Conservation (phyloP, 2,888 invertebrate species). For the Phytoseiulus persimilis region DNA sequence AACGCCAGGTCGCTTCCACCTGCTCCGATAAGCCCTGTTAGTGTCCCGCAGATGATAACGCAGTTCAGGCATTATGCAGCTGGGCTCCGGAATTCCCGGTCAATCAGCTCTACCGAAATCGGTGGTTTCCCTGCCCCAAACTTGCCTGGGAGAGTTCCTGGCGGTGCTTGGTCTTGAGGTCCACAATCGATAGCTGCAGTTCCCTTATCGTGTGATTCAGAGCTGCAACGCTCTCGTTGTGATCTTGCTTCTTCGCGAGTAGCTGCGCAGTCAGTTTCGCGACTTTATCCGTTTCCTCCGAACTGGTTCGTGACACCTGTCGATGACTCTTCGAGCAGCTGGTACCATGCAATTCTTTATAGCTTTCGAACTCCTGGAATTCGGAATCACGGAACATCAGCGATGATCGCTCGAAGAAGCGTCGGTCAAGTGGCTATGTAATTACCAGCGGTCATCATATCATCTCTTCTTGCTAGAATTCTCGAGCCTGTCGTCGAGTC, state of each 20-base stretch:
- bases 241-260: slow-evolving; percentile 20
- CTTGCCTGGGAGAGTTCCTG: slow-evolving; percentile 9
- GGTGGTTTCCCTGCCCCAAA: too few species aligned
- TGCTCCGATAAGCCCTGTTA: background rate
- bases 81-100: too few species aligned
- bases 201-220: slow-evolving; percentile 24
- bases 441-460: too few species aligned
- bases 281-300: slow-evolving; percentile 24
- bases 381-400: background rate
- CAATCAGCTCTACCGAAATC: too few species aligned
- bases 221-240: slow-evolving; percentile 28
- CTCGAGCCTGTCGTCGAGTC: too few species aligned
- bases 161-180: slow-evolving; percentile 25
- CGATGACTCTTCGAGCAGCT: background rate
- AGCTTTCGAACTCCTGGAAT: slow-evolving; percentile 29
- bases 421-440: background rate
- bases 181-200: slow-evolving; percentile 25
- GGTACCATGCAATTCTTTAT: slow-evolving; percentile 25
- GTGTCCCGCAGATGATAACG: too few species aligned
- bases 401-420: background rate
- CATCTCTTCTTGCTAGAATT: too few species aligned
- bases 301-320: slow-evolving; percentile 13
- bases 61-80: too few species aligned
- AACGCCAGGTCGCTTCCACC: slow-evolving; percentile 25
- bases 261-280: slow-evolving; percentile 9